These are phyloP conservation scores for Odontamblyopus lacepedii DNA, from an alignment of 2,797 vertebrate genomes.

Conservation along the genomic window DNA sequence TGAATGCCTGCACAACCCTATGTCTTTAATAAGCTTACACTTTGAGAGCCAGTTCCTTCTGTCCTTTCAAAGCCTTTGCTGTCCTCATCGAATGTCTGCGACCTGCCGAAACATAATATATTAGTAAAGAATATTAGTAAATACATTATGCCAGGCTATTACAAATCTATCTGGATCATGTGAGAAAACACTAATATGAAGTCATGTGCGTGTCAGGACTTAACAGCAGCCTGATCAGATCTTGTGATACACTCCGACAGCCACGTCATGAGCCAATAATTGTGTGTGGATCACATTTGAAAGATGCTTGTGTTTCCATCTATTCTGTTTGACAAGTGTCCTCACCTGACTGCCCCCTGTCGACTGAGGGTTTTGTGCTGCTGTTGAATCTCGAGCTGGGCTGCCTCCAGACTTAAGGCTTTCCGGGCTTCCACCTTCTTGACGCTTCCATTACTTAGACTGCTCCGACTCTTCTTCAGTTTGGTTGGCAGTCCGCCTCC, in stretches of 20 bases:
- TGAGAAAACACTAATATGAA: conserved; percentile 33
- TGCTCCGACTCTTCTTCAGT: conserved; percentile 69
- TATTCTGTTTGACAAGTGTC: neutral
- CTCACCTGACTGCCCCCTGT: conserved; percentile 74
- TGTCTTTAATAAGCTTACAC: conserved; percentile 56
- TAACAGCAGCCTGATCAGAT: conserved; percentile 34
- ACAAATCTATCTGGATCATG: conserved; percentile 43
- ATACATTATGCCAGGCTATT: neutral
- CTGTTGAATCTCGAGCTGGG: conserved; percentile 56
- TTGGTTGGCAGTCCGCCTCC: conserved; percentile 66
- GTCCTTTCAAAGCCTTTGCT: conserved; percentile 49
- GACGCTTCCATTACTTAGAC: conserved; percentile 57
- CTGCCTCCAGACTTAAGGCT: conserved; percentile 80
- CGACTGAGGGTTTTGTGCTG: conserved; percentile 68
- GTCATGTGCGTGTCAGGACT: conserved; percentile 53
- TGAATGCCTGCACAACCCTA: neutral
- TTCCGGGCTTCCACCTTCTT: conserved; percentile 70
- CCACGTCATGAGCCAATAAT: neutral
- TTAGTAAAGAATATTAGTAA: neutral
- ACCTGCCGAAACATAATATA: conserved; percentile 60
- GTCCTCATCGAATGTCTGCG: conserved; percentile 75
- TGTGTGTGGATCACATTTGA: neutral
- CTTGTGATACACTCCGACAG: conserved; percentile 49
- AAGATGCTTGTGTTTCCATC: neutral
- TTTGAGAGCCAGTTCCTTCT: conserved; percentile 64